Base-by-base conservation (phyloP, 2,888 invertebrate species). In the Melinaea menophilus region DNA sequence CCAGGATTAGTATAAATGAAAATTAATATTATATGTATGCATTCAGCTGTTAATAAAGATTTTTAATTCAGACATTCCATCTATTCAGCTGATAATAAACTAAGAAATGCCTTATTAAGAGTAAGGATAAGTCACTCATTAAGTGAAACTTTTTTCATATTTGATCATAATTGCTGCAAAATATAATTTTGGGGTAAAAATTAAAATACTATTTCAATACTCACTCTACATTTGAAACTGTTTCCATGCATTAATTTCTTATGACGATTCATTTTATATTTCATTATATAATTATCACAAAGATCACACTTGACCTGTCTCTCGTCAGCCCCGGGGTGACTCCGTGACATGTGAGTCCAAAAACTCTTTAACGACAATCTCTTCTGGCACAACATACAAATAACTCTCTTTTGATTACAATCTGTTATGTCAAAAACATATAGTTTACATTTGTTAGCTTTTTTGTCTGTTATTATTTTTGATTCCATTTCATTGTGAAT, bases 361-460 rank as follows among this genome's bases (percentile, higher is more conserved):
- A 85, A 70, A 58, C 85, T 84, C 2, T 81, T 68, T 3, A 75
- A 68, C 0, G 85, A 82, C 35, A 86, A 57, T 22, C 78, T 77
- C 45, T 81, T 80, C 2, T 76, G 73, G 64, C 86, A 86, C 2
- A 85, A 37, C 13, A 76, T 77, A 62, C 86, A 86, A 0, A 67
- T 69, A 0, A 82, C 80, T 34, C 78, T 68, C 0, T 66, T 69
- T 0, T 65, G 63, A 4, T 65, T 62, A 5, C 55, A 5, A 31
- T 64, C 56, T 37, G 65, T 55, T 37, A 41, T 31, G 13, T 62
- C 61, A 11, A 37, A 63, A 37, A 51, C 54, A 34, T 65, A 61
- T 46, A 65, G 34, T 51, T 56, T 45, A 56, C 55, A 59, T 34
- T 73, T 73, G 1, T 67, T 69, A 41, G 55, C 11, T 4, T 69